Evolutionary conservation across 2,888 invertebrate genomes (phyloP).

Genomic region (Endotricha flammealis): DNA sequence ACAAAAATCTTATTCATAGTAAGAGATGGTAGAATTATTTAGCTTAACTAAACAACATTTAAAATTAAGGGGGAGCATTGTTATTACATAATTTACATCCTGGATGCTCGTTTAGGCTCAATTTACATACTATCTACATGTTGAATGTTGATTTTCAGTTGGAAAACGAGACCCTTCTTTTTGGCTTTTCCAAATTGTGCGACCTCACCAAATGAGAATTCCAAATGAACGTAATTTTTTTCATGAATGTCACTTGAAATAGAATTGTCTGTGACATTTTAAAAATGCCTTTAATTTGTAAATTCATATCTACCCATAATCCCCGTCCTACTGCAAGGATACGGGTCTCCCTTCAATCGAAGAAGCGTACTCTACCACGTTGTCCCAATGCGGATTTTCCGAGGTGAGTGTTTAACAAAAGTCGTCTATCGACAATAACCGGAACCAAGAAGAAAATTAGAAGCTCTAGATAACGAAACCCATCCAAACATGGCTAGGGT

Average conservation of each 20-base stretch:
- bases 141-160: conserved; percentile 1
- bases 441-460: no score
- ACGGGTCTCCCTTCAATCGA: no score
- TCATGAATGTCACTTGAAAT: no score
- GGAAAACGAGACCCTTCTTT: conserved; percentile 1
- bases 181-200: neutral
- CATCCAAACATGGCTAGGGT: no score
- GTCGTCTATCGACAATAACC: no score
- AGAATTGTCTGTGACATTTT: neutral
- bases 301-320: no score
- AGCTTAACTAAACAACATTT: neutral
- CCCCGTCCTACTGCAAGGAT: no score
- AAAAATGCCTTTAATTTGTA: neutral
- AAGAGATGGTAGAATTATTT: neutral
- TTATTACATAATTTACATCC: conserved; percentile 1
- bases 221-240: neutral
- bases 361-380: no score
- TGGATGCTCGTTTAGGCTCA: neutral
- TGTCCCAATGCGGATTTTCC: no score
- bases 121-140: conserved; percentile 3
- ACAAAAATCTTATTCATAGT: no score
- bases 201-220: neutral
- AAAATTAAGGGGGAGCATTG: neutral
- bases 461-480: no score
- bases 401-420: no score